Evolutionary conservation across 1,140 invertebrate species (phyloP).

Genomic region (Antheraea pernyi): DNA sequence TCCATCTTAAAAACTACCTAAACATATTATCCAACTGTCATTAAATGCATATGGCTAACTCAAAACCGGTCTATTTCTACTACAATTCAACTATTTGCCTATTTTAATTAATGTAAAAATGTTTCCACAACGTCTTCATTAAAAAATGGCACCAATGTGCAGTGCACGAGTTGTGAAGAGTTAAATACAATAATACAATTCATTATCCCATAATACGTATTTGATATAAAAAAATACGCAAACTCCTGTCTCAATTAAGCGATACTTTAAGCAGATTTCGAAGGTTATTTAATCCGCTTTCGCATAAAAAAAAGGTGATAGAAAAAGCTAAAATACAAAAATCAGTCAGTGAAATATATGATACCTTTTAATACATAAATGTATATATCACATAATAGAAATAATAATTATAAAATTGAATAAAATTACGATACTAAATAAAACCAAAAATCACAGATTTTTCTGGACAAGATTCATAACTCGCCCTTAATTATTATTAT

Average conservation of each 20-base stretch:
- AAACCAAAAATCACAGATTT: constrained; percentile 76
- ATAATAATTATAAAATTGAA: constrained; percentile 47
- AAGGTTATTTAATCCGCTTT: background rate
- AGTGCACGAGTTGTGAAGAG: constrained; percentile 1
- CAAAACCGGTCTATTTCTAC: constrained; percentile 75
- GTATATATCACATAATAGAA: constrained; percentile 71
- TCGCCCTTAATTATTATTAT: constrained; percentile 41
- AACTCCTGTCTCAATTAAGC: background rate
- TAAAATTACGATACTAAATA: constrained; percentile 66
- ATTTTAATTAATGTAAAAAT: constrained; percentile 59
- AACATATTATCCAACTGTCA: constrained; percentile 66
- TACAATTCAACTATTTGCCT: constrained; percentile 72
- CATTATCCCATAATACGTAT: background rate
- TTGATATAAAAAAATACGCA: constrained; percentile 8
- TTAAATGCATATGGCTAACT: constrained; percentile 74
- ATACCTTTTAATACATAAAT: constrained; percentile 61
- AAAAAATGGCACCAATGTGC: constrained; percentile 48
- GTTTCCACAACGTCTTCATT: constrained; percentile 29
- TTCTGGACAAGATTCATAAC: constrained; percentile 62
- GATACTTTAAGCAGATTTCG: background rate
- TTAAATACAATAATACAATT: constrained; percentile 11
- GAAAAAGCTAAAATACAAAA: constrained; percentile 55
- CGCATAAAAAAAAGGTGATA: background rate
- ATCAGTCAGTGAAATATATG: constrained; percentile 60
- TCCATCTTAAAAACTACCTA: constrained; percentile 65